phyloP scores from a whole-genome alignment of 2,797 vertebrate genomes.

The Esox lucius region DNA sequence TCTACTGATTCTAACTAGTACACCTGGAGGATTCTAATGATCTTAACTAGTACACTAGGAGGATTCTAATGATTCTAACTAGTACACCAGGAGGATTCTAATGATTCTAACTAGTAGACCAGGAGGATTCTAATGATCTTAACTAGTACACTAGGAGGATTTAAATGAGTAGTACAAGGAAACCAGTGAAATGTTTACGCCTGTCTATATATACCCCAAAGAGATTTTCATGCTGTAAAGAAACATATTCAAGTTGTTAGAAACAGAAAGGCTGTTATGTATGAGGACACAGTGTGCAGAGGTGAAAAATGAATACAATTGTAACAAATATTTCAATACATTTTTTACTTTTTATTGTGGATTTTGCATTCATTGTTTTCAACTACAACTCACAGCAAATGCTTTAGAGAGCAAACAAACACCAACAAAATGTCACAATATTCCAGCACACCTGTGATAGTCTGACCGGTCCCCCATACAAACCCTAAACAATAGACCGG shows the following conservation, averaged over 20 bases:
- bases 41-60: no score
- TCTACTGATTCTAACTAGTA: no score
- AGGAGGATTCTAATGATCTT: no score
- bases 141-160: no score
- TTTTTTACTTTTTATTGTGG: slow-evolving; percentile 56
- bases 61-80: no score
- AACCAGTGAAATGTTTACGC: no score
- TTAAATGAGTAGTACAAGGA: no score
- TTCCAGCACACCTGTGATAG: slow-evolving; percentile 68
- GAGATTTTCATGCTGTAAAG: neutral
- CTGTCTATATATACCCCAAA: neutral
- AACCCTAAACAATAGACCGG: slow-evolving; percentile 54
- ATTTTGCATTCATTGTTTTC: slow-evolving; percentile 69
- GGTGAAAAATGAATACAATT: neutral
- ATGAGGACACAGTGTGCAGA: neutral
- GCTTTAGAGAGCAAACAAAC: slow-evolving; percentile 77
- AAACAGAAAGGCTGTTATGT: neutral
- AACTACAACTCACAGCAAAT: slow-evolving; percentile 84
- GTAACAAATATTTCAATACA: slow-evolving; percentile 23
- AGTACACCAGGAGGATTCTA: no score
- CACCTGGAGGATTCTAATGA: no score
- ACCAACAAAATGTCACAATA: slow-evolving; percentile 75
- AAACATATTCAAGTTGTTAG: no score
- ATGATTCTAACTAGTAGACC: no score
- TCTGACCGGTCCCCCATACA: slow-evolving; percentile 52